Conservation (phyloP, 2,888 invertebrate genomes). For the Cheilosia vernalis region DNA sequence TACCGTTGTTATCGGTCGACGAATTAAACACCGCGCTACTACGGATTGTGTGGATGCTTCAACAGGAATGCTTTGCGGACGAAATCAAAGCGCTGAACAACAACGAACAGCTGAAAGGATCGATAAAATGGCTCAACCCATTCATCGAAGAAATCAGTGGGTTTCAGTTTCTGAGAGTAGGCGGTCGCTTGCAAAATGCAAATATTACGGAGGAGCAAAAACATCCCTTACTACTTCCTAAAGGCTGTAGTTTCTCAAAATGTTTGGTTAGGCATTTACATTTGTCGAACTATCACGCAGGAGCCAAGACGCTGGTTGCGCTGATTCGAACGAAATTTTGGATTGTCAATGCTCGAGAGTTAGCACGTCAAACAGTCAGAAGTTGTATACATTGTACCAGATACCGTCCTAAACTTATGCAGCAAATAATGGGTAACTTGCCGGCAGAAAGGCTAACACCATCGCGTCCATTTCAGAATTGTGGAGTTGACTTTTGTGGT, state of each 20-base stretch:
- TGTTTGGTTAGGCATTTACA: too few relatives aligned
- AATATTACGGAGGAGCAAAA: background rate
- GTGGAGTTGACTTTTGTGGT: background rate
- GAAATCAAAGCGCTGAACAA: too few relatives aligned
- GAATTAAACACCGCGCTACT: too few relatives aligned
- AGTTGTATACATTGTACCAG: too few relatives aligned
- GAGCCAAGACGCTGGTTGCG: background rate
- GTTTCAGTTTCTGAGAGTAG: background rate
- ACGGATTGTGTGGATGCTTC: too few relatives aligned
- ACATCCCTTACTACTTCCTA: background rate
- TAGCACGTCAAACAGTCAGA: too few relatives aligned
- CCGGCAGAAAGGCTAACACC: background rate
- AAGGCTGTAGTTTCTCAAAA: background rate
- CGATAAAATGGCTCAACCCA: too few relatives aligned
- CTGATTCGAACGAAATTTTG: background rate
- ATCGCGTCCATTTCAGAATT: background rate
- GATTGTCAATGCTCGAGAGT: background rate
- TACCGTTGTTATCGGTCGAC: too few relatives aligned
- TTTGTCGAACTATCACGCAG: background rate
- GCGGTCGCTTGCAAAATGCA: background rate
- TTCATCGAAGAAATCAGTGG: too few relatives aligned
- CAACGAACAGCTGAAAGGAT: too few relatives aligned
- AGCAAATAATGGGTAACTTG: background rate
- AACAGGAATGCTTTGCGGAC: too few relatives aligned
- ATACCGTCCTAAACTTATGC: too few relatives aligned